A percentile compares a stretch with the other conserved stretches of the same genome.
Conservation (phyloP, 2,888 invertebrate species). For the Netelia melanura region DNA sequence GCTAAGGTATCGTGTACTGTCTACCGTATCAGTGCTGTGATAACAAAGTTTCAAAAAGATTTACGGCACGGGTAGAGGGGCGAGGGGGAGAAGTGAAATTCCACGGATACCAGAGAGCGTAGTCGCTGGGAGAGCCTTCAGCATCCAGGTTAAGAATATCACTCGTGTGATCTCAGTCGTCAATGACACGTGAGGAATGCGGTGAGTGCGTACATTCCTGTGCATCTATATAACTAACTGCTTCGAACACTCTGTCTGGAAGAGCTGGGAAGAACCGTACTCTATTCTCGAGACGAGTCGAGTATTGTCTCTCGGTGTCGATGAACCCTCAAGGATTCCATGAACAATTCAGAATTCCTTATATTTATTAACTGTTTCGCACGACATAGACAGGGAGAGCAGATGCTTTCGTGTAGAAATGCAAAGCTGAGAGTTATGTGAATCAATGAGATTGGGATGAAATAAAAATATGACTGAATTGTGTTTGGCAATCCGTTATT, state of each 20-base stretch:
- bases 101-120: slow-evolving; percentile 72
- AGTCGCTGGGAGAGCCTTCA: slow-evolving; percentile 71
- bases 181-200: slow-evolving; percentile 81
- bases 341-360: neutral
- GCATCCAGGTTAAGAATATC: slow-evolving; percentile 78
- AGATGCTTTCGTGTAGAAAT: neutral
- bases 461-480: no score
- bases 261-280: slow-evolving; percentile 32
- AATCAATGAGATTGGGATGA: no score
- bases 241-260: neutral
- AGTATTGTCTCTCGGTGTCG: slow-evolving; percentile 43
- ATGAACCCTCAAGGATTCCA: slow-evolving; percentile 49
- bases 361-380: neutral
- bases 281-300: slow-evolving; percentile 11
- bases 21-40: slow-evolving; percentile 6
- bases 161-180: slow-evolving; percentile 76
- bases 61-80: neutral
- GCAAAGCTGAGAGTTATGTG: neutral
- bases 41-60: slow-evolving; percentile 15
- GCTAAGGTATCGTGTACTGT: neutral
- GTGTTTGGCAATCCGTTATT: no score
- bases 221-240: neutral
- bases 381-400: neutral
- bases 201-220: slow-evolving; percentile 73
- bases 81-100: slow-evolving; percentile 55